A percentile compares a stretch with the other conserved stretches of the same genome.
Evolutionary conservation across 1,140 invertebrate genomes (phyloP).

Genomic region (Plutomurus gul): DNA sequence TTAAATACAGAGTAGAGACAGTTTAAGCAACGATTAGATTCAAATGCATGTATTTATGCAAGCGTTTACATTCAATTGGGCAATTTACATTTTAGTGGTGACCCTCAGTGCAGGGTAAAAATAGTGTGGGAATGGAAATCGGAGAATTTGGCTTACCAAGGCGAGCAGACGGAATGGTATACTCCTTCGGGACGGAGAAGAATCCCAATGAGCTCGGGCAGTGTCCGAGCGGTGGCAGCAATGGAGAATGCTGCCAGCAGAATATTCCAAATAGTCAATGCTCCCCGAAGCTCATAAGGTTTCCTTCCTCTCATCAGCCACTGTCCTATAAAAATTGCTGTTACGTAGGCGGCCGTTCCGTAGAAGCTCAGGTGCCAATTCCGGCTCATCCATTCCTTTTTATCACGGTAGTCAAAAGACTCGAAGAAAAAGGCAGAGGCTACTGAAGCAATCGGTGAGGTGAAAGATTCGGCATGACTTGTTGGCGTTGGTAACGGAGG

Average conservation of each 20-base stretch:
- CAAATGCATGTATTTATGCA: too few species aligned
- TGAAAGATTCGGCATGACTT: slow-evolving; percentile 20
- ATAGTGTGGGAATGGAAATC: too few species aligned
- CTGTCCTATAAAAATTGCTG: slow-evolving; percentile 42
- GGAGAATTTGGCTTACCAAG: slow-evolving; percentile 57
- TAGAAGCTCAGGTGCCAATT: slow-evolving; percentile 63
- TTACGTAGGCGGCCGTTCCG: slow-evolving; percentile 53
- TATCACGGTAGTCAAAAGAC: slow-evolving; percentile 59
- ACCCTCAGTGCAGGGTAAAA: too few species aligned
- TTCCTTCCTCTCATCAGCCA: slow-evolving; percentile 35
- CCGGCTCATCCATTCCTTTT: slow-evolving; percentile 62
- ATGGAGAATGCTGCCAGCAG: slow-evolving; percentile 46
- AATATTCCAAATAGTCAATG: slow-evolving; percentile 47
- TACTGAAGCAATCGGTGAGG: slow-evolving; percentile 4
- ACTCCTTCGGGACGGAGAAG: slow-evolving; percentile 59
- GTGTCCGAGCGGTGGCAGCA: slow-evolving; percentile 42
- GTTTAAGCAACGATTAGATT: too few species aligned
- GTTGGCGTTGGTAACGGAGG: slow-evolving; percentile 8
- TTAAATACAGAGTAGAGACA: too few species aligned
- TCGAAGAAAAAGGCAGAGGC: slow-evolving; percentile 42
- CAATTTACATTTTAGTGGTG: too few species aligned
- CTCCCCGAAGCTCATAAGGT: slow-evolving; percentile 37
- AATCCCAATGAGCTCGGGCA: slow-evolving; percentile 47
- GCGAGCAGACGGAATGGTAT: slow-evolving; percentile 62
- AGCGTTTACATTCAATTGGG: too few species aligned